A percentile compares a stretch with the other conserved stretches of the same genome.
Conservation (phyloP, 2,797 vertebrate genomes). For the Schizopygopsis pylzovi region DNA sequence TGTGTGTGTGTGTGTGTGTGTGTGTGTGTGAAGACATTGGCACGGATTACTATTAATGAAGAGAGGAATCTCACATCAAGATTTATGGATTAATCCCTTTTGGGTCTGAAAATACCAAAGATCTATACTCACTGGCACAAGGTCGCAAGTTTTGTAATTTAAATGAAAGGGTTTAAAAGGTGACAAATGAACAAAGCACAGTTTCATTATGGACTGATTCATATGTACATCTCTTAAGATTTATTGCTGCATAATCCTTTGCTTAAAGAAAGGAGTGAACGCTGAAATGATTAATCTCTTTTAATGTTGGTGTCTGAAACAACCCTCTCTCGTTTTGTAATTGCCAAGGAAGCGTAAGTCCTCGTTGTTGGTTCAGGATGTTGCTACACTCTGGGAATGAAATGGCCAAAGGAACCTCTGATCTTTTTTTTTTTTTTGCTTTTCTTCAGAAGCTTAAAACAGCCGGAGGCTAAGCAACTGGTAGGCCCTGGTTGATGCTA, state of each 20-base stretch:
- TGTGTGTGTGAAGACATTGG: conserved; percentile 63
- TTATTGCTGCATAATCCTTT: conserved; percentile 93
- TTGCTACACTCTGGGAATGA: conserved; percentile 88
- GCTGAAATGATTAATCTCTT: conserved; percentile 96
- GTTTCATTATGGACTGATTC: conserved; percentile 94
- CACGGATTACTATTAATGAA: conserved; percentile 77
- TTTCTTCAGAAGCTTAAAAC: conserved; percentile 76
- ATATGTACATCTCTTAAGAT: conserved; percentile 98
- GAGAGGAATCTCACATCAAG: conserved; percentile 79
- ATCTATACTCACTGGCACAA: conserved; percentile 86
- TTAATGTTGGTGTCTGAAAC: conserved; percentile 95
- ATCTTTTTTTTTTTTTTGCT: conserved; percentile 79
- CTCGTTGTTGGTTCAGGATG: conserved; percentile 86
- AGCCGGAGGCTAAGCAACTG: conserved; percentile 83
- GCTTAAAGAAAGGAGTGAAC: conserved; percentile 89
- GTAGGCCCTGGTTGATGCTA: conserved; percentile 85
- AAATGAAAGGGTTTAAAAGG: conserved; percentile 87
- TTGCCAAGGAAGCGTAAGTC: conserved; percentile 88
- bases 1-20: not conserved
- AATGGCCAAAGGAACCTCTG: conserved; percentile 87
- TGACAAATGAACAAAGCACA: conserved; percentile 89
- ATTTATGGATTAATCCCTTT: conserved; percentile 87
- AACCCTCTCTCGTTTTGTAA: conserved; percentile 99
- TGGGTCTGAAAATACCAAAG: conserved; percentile 81
- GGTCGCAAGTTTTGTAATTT: conserved; percentile 89